Base-by-base conservation (phyloP, 2,797 vertebrate species). In the Tachyglossus aculeatus region DNA sequence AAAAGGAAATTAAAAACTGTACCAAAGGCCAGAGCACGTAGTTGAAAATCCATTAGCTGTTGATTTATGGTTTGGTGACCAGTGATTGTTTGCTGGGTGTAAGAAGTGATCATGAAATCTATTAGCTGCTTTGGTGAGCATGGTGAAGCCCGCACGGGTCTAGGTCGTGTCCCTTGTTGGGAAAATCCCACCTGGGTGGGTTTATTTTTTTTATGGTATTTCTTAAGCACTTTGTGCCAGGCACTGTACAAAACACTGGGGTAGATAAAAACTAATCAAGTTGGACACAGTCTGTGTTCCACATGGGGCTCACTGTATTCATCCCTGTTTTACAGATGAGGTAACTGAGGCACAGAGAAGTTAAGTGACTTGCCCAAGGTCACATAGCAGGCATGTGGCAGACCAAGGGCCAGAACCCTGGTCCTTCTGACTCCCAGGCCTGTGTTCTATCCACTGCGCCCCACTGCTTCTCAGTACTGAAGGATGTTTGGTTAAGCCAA, bases 1-100 rank as follows among this genome's bases (percentile, higher is more conserved):
- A 95, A 96, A 96, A 94, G 93, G 91, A 95, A 96, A 95, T 95
- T 84, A 90, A 92, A 94, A 94, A 84, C 72, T 29, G 36, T 56
- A 39, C 58, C 40, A 44, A 81, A 79, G 78, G 57, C 55, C 52
- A 22, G 75, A 76, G 58, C 38, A 16, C 41, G 5, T 71, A 62
- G 74, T 87, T 89, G 83, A 85, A 92, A 93, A 93, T 88, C 86
- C 79, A 85, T 92, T 88, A 83, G 70, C 74, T 66, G 57, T 60
- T 77, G 69, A 84, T 88, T 86, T 88, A 75, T 58, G 71, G 71
- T 87, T 82, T 73, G 57, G 50, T 71, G 74, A 66, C 44, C 38
- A 22, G 3, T 48, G 81, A 77, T 88, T 91, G 87, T 92, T 92
- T 92, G 84, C 83, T 80, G 31, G 32, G 57, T 69, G 75, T 60